phyloP scores from a whole-genome alignment of 1,140 invertebrate genomes.

The Hetaerina americana region DNA sequence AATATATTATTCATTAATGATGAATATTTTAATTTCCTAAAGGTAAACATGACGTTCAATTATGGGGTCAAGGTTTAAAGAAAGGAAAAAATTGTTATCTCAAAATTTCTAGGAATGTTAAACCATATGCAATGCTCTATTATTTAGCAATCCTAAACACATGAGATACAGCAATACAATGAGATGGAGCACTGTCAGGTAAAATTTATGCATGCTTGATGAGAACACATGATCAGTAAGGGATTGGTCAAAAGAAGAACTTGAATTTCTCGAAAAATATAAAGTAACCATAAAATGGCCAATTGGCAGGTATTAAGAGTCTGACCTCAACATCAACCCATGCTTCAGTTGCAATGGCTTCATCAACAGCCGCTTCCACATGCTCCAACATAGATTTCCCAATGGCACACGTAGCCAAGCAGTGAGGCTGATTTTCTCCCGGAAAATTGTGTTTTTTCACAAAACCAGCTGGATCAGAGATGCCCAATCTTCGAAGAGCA shows the following conservation, averaged over 20 bases:
- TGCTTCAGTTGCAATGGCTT: slow-evolving; percentile 55
- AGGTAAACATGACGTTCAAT: too few relatives aligned
- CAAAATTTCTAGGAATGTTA: too few relatives aligned
- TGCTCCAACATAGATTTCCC: slow-evolving; percentile 60
- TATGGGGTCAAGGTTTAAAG: too few relatives aligned
- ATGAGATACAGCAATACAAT: too few relatives aligned
- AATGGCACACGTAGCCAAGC: slow-evolving; percentile 64
- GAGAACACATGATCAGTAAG: not conserved
- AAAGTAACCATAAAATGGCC: not conserved
- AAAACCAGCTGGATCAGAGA: slow-evolving; percentile 70
- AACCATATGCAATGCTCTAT: too few relatives aligned
- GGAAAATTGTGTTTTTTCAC: slow-evolving; percentile 58
- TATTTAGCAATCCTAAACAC: too few relatives aligned
- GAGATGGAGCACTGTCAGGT: too few relatives aligned
- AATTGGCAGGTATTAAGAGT: slow-evolving; percentile 6
- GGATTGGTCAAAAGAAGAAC: too few relatives aligned
- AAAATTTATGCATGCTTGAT: not conserved
- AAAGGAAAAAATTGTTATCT: too few relatives aligned
- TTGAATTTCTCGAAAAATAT: not conserved
- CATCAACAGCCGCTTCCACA: slow-evolving; percentile 71
- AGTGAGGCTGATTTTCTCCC: slow-evolving; percentile 51
- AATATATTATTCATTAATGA: too few relatives aligned
- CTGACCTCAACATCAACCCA: slow-evolving; percentile 61
- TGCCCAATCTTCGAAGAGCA: slow-evolving; percentile 70
- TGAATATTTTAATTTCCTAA: too few relatives aligned